Conservation (phyloP, 1,140 invertebrate species). For the Zaprionus tsacasi region DNA sequence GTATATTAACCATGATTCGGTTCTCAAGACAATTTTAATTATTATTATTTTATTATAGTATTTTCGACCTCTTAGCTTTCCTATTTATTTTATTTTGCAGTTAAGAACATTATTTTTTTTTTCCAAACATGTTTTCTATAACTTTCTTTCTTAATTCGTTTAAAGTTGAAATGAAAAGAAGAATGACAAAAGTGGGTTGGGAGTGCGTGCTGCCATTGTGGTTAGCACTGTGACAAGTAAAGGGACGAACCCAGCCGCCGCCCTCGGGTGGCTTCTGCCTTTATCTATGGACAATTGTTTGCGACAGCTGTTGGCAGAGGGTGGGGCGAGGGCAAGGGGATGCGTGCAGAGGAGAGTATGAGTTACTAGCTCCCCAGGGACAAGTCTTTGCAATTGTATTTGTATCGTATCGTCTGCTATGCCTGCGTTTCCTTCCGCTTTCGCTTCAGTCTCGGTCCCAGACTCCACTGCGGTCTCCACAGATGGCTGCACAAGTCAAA, state of each 20-base stretch:
- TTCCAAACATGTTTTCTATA: not conserved
- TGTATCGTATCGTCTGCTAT: constrained; percentile 19
- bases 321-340: not conserved
- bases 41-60: too few relatives aligned
- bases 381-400: constrained; percentile 61
- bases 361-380: constrained; percentile 54
- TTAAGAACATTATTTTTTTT: too few relatives aligned
- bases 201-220: not conserved
- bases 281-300: constrained; percentile 61
- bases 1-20: too few relatives aligned
- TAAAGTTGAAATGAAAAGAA: not conserved
- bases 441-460: constrained; percentile 4
- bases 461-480: constrained; percentile 25
- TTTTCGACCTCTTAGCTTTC: too few relatives aligned
- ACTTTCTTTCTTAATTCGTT: not conserved
- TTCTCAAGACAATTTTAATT: too few relatives aligned
- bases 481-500: constrained; percentile 25
- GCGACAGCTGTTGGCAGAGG: constrained; percentile 52
- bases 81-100: too few relatives aligned
- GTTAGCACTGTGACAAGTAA: constrained; percentile 34
- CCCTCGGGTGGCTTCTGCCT: constrained; percentile 21
- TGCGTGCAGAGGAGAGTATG: not conserved
- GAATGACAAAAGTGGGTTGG: not conserved
- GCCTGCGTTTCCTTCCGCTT: not conserved
- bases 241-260: constrained; percentile 20